Base-by-base conservation (phyloP, 2,113 vertebrate species). In the Centropus unirufus region DNA sequence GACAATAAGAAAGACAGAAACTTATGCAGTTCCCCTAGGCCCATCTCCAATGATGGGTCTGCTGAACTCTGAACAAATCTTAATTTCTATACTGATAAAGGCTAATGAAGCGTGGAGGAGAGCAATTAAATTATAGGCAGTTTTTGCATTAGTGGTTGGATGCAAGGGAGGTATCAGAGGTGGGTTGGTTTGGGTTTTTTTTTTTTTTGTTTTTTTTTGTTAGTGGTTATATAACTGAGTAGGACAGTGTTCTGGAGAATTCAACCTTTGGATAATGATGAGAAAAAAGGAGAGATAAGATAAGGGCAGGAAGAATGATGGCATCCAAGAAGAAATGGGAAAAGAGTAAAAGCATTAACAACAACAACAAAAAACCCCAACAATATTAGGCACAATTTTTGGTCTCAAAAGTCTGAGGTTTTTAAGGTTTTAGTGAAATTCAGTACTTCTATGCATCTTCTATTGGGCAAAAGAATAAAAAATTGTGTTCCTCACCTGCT, bases 41-140 rank as follows among this genome's bases (percentile, higher is more conserved):
- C 57, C 32, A 29, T 34, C 34, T 63, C 39, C 52, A 46, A 2
- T n/a, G 82, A 42, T 78, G 55, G 67, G 20, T 27, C 57, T 94
- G 77, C 49, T 74, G 64, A 81, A 44, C 32, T 63, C 27, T 0
- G 76, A 81, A 74, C 5, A 1, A 90, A 94, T 91, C 72, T 69
- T 75, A 59, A 93, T 95, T 95, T 95, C 85, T 74, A 76, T 83
- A 27, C 75, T 85, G 85, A 70, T 93, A 63, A 90, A 88, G 83
- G 21, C 57, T 91, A 94, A 81, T 49, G 94, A 92, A 86, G 87
- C 52, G 4, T 59, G 72, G 72, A 81, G 55, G 19, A 77, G 30
- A 75, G 47, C 88, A 72, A 29, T 92, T 78, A 90, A 90, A 46
- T 55, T 74, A 59, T 66, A 58, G 91, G 85, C 39, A 80, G 59